These are phyloP conservation scores for Boloria selene DNA, from an alignment of 2,888 invertebrate species.

Conservation along the genomic window DNA sequence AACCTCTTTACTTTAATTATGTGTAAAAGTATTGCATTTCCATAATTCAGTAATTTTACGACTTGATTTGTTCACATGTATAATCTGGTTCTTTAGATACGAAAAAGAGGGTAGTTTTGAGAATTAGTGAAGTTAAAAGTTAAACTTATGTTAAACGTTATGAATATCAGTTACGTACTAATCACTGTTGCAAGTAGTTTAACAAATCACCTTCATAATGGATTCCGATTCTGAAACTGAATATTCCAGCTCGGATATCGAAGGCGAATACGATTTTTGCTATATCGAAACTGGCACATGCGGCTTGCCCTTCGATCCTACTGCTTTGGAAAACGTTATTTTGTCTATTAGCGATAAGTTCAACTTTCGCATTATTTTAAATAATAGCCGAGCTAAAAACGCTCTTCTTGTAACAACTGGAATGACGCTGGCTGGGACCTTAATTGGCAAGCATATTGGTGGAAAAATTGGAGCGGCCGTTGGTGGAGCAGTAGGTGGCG, in stretches of 20 bases:
- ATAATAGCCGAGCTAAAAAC: conserved; percentile 50
- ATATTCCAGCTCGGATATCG: conserved; percentile 50
- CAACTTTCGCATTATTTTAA: conserved; percentile 64
- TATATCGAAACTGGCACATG: conserved; percentile 43
- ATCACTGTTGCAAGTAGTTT: background rate
- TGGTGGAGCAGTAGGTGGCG: conserved; percentile 70
- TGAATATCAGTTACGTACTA: background rate
- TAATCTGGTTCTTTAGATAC: background rate
- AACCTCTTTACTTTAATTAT: no score
- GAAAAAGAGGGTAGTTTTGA: conserved; percentile 7
- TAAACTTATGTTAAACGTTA: background rate
- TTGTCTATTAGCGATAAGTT: conserved; percentile 64
- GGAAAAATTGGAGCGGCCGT: conserved; percentile 69
- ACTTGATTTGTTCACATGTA: background rate
- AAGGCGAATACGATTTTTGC: conserved; percentile 53
- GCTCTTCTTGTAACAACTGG: conserved; percentile 66
- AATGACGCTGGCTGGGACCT: conserved; percentile 62
- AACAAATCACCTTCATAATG: conserved; percentile 34
- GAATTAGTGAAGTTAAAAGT: background rate
- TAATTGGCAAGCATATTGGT: conserved; percentile 70
- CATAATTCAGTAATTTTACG: no score
- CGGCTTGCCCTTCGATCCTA: conserved; percentile 60
- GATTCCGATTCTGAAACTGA: conserved; percentile 46
- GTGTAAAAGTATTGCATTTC: no score
- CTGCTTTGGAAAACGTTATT: conserved; percentile 63